Percentiles rank a stretch among this genome's conserved stretches.
Conservation (phyloP, 2,888 invertebrate genomes). For the Heliconius ismenius region DNA sequence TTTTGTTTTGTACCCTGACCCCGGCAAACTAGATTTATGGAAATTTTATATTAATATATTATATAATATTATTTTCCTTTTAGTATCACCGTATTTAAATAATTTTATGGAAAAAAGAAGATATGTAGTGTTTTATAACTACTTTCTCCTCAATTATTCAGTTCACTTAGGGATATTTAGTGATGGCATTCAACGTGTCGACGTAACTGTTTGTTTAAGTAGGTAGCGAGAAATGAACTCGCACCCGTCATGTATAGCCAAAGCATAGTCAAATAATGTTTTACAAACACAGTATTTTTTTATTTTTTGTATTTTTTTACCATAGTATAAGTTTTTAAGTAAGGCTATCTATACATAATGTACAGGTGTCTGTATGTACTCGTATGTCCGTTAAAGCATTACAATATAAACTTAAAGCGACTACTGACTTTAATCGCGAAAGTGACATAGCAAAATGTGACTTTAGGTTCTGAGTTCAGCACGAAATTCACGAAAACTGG, state of each 20-base stretch:
- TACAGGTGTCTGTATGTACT: no score
- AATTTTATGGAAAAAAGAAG: background rate
- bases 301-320: no score
- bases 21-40: slow-evolving; percentile 23
- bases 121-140: background rate
- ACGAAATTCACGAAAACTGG: no score
- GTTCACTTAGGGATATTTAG: background rate
- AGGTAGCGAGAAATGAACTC: background rate
- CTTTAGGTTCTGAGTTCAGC: no score
- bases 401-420: no score
- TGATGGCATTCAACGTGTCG: background rate
- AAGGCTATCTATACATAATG: no score
- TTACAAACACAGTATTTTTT: no score
- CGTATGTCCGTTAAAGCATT: no score
- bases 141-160: background rate
- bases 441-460: no score
- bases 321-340: no score
- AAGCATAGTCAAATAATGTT: background rate
- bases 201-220: background rate
- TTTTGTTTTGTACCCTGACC: slow-evolving; percentile 34
- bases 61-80: background rate
- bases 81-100: background rate
- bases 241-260: background rate
- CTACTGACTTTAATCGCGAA: no score
- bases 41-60: background rate